Percentiles rank a stretch among this genome's conserved stretches.
These are phyloP conservation scores for Rhinogobius similis DNA, from an alignment of 2,113 vertebrate genomes.

Conservation along the genomic window DNA sequence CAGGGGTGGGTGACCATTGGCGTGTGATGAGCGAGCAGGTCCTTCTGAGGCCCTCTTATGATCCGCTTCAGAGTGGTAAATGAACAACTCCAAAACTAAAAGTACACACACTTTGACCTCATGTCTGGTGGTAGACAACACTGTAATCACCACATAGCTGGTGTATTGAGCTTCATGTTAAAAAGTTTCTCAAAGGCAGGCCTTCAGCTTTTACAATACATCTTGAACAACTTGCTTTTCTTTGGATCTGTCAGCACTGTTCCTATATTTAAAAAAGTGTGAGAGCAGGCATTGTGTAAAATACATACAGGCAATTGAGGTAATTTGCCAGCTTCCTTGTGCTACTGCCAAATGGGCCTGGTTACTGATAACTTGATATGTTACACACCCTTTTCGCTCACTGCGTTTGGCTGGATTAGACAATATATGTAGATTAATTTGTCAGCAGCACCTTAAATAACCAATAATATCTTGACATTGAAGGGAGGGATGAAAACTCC, in stretches of 20 bases:
- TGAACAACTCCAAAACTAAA: slow-evolving; percentile 36
- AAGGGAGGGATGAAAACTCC: background rate
- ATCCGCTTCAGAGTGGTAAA: slow-evolving; percentile 32
- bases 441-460: background rate
- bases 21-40: slow-evolving; percentile 31
- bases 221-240: background rate
- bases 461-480: background rate
- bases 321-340: slow-evolving; percentile 49
- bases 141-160: background rate
- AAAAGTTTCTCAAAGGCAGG: background rate
- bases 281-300: background rate
- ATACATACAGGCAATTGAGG: slow-evolving; percentile 11
- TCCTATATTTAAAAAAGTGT: no score
- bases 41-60: slow-evolving; percentile 18
- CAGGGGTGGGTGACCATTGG: slow-evolving; percentile 37
- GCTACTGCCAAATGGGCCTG: slow-evolving; percentile 35
- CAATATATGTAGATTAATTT: background rate
- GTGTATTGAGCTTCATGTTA: background rate
- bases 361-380: slow-evolving; percentile 7
- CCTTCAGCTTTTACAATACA: no score
- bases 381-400: background rate
- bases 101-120: slow-evolving; percentile 7
- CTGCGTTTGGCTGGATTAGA: background rate
- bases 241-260: background rate
- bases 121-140: background rate